Percentiles rank a stretch among this genome's conserved stretches.
Evolutionary conservation across 1,140 invertebrate genomes (phyloP).

Genomic region (Sminthurinus signatus): DNA sequence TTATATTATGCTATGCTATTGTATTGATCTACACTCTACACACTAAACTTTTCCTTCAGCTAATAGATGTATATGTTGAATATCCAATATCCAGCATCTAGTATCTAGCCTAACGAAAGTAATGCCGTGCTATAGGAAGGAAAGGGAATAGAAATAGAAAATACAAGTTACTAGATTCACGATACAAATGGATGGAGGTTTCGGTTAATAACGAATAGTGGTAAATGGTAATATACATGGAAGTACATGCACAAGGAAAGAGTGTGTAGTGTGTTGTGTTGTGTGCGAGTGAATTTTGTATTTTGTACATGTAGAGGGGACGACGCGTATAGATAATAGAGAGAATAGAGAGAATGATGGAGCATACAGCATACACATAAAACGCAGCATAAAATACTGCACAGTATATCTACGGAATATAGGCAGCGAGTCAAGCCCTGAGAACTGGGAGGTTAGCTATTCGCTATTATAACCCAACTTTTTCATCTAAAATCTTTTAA

Average conservation of each 20-base stretch:
- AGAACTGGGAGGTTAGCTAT: slow-evolving; percentile 21
- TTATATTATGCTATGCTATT: slow-evolving; percentile 7
- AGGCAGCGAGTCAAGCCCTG: slow-evolving; percentile 15
- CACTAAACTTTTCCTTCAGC: slow-evolving; percentile 14
- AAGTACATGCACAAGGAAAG: no score
- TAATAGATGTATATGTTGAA: slow-evolving; percentile 5
- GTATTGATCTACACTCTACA: neutral
- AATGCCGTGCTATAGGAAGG: no score
- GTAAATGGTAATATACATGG: no score
- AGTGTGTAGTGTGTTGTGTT: no score
- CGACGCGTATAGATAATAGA: neutral
- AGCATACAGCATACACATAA: neutral
- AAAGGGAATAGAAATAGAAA: no score
- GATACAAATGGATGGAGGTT: no score
- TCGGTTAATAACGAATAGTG: no score
- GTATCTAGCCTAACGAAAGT: no score
- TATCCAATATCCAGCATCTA: no score
- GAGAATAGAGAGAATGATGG: neutral
- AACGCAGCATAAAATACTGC: neutral
- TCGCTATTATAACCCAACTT: slow-evolving; percentile 21
- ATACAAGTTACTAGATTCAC: no score
- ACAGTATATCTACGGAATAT: neutral
- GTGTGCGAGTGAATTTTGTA: no score
- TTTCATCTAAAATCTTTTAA: slow-evolving; percentile 15
- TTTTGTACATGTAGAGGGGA: no score